phyloP scores from a whole-genome alignment of 2,113 vertebrate species.

The Caracal caracal region DNA sequence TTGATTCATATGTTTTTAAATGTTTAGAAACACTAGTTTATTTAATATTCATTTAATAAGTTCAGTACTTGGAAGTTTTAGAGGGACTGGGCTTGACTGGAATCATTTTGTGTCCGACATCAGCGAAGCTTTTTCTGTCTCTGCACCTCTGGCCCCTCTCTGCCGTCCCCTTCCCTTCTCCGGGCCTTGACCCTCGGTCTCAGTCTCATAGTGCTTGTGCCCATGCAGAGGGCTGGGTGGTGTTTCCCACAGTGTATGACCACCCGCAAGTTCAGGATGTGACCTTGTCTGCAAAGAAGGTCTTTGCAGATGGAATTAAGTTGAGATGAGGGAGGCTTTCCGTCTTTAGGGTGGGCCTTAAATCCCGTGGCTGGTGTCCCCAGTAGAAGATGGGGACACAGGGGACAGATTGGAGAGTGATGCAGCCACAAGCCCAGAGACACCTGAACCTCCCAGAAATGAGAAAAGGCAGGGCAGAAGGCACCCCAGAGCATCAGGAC shows the following conservation, averaged over 20 bases:
- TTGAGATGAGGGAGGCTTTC: background rate
- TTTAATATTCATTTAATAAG: background rate
- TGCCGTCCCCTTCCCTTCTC: rapidly evolving
- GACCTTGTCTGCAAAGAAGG: background rate
- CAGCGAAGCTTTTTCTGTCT: too few relatives aligned
- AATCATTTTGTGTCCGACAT: background rate
- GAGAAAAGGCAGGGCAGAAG: background rate
- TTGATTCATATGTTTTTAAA: background rate
- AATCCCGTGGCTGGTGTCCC: rapidly evolving
- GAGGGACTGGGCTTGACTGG: background rate
- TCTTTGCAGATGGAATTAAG: background rate
- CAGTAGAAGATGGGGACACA: rapidly evolving
- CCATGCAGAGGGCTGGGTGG: rapidly evolving
- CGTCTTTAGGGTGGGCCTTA: too few relatives aligned
- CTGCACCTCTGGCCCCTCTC: background rate
- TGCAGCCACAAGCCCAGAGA: background rate
- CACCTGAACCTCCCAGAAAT: background rate
- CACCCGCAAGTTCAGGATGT: background rate
- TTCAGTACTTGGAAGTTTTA: background rate
- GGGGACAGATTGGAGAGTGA: background rate
- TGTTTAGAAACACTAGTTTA: background rate
- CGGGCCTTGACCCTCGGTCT: background rate
- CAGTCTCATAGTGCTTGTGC: rapidly evolving
- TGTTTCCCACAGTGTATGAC: background rate
- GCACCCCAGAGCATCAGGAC: background rate